These are phyloP conservation scores for Lordiphosa clarofinis DNA, from an alignment of 1,140 invertebrate genomes.

Conservation along the genomic window DNA sequence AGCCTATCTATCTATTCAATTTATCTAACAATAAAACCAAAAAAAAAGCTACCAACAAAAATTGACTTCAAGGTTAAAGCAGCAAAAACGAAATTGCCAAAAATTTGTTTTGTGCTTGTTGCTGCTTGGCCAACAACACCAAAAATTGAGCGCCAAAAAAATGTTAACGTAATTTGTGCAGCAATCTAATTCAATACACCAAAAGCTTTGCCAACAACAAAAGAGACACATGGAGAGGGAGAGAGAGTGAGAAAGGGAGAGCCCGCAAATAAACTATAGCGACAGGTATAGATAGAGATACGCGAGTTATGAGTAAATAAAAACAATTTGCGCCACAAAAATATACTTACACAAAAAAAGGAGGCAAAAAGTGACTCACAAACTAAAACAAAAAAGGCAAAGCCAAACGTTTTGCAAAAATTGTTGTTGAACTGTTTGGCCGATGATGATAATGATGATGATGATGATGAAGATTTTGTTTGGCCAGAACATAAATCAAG, in stretches of 20 bases:
- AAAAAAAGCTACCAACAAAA: conserved; percentile 25
- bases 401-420: conserved; percentile 21
- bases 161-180: conserved; percentile 68
- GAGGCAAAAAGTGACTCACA: conserved; percentile 42
- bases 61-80: conserved; percentile 63
- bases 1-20: conserved; percentile 31
- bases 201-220: conserved; percentile 46
- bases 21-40: conserved; percentile 23
- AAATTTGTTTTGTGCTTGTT: conserved; percentile 59
- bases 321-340: conserved; percentile 47
- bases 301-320: conserved; percentile 43
- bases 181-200: conserved; percentile 68
- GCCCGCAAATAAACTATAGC: conserved; percentile 37
- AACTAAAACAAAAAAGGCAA: conserved; percentile 9
- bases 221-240: background rate
- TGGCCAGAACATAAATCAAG: too few species aligned
- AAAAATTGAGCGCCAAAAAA: conserved; percentile 64
- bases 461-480: background rate
- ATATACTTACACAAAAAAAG: conserved; percentile 26
- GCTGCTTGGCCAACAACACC: conserved; percentile 29
- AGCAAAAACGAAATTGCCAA: conserved; percentile 26
- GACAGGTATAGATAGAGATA: conserved; percentile 59
- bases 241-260: conserved; percentile 4
- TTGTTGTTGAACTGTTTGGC: conserved; percentile 24
- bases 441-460: conserved; percentile 1